phyloP scores from a whole-genome alignment of 2,888 invertebrate species.

The Amphipoea lucens region DNA sequence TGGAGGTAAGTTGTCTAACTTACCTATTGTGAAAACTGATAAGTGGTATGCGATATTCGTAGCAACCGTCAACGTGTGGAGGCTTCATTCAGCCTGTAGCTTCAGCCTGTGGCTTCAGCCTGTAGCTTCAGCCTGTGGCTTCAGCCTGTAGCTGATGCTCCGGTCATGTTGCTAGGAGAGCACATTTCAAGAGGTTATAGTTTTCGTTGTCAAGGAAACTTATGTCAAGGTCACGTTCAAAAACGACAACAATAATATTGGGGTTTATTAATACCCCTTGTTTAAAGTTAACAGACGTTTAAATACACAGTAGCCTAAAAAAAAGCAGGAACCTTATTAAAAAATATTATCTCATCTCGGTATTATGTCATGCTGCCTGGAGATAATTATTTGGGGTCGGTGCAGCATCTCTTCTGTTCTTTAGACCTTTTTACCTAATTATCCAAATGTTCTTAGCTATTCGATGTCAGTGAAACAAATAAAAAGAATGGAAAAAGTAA shows the following conservation, averaged over 20 bases:
- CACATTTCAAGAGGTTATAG: neutral
- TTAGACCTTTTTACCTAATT: neutral
- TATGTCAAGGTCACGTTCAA: neutral
- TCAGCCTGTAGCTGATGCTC: neutral
- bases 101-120: neutral
- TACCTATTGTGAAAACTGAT: too few species aligned
- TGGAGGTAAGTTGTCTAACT: too few species aligned
- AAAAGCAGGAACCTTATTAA: too few species aligned
- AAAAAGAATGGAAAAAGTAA: too few species aligned
- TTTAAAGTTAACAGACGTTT: neutral
- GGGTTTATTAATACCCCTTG: neutral
- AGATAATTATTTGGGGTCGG: neutral
- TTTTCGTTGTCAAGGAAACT: too few species aligned
- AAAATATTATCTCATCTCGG: neutral
- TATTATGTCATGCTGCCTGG: too few species aligned
- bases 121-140: neutral
- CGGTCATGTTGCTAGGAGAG: neutral
- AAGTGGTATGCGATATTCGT: neutral
- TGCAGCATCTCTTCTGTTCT: neutral
- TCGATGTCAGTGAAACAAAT: too few species aligned
- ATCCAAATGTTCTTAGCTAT: too few species aligned
- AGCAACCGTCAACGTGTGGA: neutral
- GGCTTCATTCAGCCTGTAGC: conserved; percentile 7
- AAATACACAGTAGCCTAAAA: too few species aligned
- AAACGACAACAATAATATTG: neutral